Percentiles rank a stretch among this genome's conserved stretches.
Conservation (phyloP, 2,888 invertebrate species). For the Tachina lurida region DNA sequence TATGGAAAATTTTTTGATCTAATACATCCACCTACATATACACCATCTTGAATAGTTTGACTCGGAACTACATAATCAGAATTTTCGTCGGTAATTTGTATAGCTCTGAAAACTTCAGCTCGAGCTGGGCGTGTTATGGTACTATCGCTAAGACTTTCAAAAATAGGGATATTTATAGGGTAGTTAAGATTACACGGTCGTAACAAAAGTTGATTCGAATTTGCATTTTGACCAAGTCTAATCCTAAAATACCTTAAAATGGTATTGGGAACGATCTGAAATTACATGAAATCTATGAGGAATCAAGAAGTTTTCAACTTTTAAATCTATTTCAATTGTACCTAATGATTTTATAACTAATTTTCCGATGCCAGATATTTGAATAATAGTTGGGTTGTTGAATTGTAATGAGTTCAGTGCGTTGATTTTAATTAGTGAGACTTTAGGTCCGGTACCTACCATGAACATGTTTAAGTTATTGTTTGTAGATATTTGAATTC, state of each 20-base stretch:
- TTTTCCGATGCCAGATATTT: conserved; percentile 14
- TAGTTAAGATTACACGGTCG: background rate
- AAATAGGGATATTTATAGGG: background rate
- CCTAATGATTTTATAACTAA: conserved; percentile 4
- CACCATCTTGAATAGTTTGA: too few relatives aligned
- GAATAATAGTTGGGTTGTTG: background rate
- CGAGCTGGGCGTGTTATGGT: background rate
- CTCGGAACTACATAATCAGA: too few relatives aligned
- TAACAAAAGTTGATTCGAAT: conserved; percentile 7
- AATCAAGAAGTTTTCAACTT: too few relatives aligned
- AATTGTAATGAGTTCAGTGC: background rate
- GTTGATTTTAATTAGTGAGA: too few relatives aligned
- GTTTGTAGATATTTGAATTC: background rate
- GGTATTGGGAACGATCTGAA: background rate
- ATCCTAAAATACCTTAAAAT: conserved; percentile 1
- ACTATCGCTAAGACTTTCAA: background rate
- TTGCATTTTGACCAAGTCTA: conserved; percentile 17
- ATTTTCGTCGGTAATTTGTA: too few relatives aligned
- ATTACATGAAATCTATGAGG: too few relatives aligned
- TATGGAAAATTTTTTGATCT: too few relatives aligned
- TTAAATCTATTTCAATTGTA: conserved; percentile 19
- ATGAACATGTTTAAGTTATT: background rate
- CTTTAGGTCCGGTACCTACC: background rate
- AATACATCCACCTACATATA: too few relatives aligned
- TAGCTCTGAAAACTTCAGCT: background rate